phyloP scores from a whole-genome alignment of 2,888 invertebrate species.

The Pardosa pseudoannulata region DNA sequence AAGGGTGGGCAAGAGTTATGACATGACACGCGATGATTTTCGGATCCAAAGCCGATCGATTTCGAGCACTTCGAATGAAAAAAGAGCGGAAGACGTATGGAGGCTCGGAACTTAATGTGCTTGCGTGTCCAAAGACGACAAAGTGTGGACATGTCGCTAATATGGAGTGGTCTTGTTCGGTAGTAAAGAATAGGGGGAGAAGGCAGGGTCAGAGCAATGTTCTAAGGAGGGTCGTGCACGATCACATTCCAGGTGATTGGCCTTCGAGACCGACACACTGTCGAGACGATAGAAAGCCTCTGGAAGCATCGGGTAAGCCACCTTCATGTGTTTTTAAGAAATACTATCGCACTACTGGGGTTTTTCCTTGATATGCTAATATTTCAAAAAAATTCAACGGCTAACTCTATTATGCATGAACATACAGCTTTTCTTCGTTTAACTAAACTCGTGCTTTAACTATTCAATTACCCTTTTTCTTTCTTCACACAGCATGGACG shows the following conservation, averaged over 20 bases:
- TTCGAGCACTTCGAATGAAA: neutral
- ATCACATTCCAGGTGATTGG: neutral
- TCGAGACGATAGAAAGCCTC: neutral
- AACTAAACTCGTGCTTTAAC: too few relatives aligned
- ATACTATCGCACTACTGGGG: too few relatives aligned
- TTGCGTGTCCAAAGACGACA: neutral
- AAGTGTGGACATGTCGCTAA: neutral
- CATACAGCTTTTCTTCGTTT: too few relatives aligned
- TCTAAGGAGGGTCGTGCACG: neutral
- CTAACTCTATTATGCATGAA: too few relatives aligned
- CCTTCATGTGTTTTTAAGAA: too few relatives aligned
- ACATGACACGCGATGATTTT: neutral
- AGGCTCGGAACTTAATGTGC: neutral
- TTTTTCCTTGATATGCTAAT: too few relatives aligned
- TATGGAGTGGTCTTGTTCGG: neutral
- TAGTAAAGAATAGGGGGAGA: neutral
- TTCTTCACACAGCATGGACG: too few relatives aligned
- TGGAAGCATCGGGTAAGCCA: neutral
- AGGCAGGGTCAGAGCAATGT: neutral
- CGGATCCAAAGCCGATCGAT: neutral
- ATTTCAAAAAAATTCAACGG: too few relatives aligned
- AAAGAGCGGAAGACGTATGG: neutral
- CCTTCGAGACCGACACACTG: neutral
- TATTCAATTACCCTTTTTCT: too few relatives aligned
- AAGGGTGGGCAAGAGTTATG: neutral